Conservation (phyloP, 2,888 invertebrate species). For the Helicoverpa assulta region DNA sequence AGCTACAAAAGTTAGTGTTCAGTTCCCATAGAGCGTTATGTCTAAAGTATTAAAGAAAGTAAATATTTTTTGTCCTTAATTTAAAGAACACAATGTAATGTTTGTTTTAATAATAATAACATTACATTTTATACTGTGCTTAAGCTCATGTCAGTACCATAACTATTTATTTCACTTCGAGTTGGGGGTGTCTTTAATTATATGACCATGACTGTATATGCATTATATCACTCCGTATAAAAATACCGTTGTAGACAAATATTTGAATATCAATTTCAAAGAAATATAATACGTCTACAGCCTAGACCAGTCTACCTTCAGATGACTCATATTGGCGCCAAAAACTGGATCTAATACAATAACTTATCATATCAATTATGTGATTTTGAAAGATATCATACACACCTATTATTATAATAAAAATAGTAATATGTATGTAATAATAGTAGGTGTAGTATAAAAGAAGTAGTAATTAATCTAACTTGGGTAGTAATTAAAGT, state of each 20-base stretch:
- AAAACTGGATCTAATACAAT: conserved; percentile 45
- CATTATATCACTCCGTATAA: not conserved
- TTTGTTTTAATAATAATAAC: no score
- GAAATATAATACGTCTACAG: conserved; percentile 28
- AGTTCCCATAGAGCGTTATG: no score
- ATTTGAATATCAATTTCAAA: conserved; percentile 45
- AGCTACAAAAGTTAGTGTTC: no score
- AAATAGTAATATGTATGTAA: not conserved
- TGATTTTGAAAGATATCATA: not conserved
- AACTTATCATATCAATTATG: conserved; percentile 38
- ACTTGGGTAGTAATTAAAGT: conserved; percentile 10
- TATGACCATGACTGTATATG: no score
- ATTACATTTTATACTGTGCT: no score
- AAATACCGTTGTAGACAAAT: not conserved
- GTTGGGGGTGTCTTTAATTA: no score
- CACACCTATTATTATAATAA: conserved; percentile 36
- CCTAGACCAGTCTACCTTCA: conserved; percentile 49
- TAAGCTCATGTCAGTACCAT: no score
- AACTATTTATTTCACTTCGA: no score
- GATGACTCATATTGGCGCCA: conserved; percentile 38
- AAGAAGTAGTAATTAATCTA: conserved; percentile 12
- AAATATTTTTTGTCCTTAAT: no score
- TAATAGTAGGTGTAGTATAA: no score
- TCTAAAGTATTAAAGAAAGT: no score
- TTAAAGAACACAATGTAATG: no score